Conservation (phyloP, 1,140 invertebrate species). For the Dryas iulia region DNA sequence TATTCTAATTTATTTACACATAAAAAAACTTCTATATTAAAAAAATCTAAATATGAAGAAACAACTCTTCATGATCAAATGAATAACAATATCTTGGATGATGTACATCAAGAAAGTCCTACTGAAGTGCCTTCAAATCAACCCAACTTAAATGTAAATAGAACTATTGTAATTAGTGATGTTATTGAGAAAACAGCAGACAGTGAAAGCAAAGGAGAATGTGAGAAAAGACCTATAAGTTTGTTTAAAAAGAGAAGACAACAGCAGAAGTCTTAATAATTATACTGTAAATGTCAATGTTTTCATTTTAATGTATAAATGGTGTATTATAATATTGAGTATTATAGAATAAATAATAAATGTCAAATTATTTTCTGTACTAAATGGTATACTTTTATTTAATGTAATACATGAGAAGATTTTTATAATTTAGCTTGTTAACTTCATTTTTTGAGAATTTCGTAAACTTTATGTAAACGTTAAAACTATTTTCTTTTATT, state of each 20-base stretch:
- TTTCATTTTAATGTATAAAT: background rate
- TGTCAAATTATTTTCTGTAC: background rate
- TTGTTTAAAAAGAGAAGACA: conserved; percentile 67
- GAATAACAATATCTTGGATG: conserved; percentile 2
- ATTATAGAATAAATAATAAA: background rate
- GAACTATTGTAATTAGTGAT: conserved; percentile 60
- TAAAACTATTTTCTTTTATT: too few relatives aligned
- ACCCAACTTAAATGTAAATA: conserved; percentile 22
- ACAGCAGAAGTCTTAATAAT: conserved; percentile 35
- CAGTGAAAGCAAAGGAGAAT: conserved; percentile 33
- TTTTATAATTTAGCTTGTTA: too few relatives aligned
- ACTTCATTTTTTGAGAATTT: too few relatives aligned
- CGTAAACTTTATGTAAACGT: too few relatives aligned
- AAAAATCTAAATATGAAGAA: conserved; percentile 59
- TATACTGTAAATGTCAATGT: background rate
- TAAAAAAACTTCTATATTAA: conserved; percentile 68
- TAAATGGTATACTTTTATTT: background rate
- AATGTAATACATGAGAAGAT: background rate
- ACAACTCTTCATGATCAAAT: background rate
- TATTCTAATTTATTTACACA: conserved; percentile 48
- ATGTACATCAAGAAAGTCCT: background rate
- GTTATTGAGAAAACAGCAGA: conserved; percentile 48
- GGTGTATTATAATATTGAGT: background rate
- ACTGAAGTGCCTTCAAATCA: background rate
- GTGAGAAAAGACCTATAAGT: conserved; percentile 52